Percentiles rank a stretch among this genome's conserved stretches.
Conservation (phyloP, 2,113 vertebrate species). For the Machaerirhynchus nigripectus region DNA sequence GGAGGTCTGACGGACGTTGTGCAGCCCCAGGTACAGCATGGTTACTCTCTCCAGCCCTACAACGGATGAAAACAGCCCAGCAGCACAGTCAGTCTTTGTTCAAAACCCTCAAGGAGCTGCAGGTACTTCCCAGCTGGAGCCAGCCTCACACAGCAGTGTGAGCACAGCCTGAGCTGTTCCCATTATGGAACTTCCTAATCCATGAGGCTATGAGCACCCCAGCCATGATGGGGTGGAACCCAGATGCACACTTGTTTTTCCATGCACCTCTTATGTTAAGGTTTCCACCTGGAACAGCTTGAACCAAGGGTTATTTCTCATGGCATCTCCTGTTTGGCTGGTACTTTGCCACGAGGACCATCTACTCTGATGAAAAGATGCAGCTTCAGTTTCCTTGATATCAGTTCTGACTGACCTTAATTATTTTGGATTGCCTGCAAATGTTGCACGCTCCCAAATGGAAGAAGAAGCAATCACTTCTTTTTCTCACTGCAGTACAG, state of each 20-base stretch:
- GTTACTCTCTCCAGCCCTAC: constrained; percentile 95
- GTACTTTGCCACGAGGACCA: neutral
- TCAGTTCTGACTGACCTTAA: neutral
- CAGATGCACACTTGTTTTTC: neutral
- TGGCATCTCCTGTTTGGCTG: neutral
- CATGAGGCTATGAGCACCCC: neutral
- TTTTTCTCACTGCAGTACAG: neutral
- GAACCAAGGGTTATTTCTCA: neutral
- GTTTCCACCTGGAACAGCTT: neutral
- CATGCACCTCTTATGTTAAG: neutral
- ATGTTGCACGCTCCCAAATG: neutral
- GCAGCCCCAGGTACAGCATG: constrained; percentile 95
- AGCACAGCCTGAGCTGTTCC: neutral
- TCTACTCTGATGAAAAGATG: neutral
- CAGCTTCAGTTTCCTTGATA: neutral
- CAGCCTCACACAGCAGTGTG: neutral
- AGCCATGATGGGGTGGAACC: neutral
- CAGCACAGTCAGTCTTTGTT: neutral
- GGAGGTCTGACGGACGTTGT: constrained; percentile 96
- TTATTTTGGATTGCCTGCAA: neutral
- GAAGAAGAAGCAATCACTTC: neutral
- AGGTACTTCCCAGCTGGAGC: neutral
- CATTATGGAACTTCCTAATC: neutral
- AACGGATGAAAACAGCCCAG: neutral
- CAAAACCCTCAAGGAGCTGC: neutral